Evolutionary conservation across 1,140 invertebrate species (phyloP).

Genomic region (Antheraea pernyi): DNA sequence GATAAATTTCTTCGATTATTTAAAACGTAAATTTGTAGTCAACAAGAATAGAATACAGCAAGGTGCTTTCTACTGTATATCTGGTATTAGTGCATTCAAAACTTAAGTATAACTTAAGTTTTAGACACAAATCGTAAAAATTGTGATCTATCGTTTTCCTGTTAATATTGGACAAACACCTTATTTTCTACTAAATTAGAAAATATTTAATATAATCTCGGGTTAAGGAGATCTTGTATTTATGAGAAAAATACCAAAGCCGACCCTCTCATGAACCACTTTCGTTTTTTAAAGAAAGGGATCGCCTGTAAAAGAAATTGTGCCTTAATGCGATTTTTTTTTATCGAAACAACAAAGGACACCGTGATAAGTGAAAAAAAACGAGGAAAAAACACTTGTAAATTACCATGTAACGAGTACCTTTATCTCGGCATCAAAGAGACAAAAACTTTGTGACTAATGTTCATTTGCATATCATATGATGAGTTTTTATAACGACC

Average conservation of each 20-base stretch:
- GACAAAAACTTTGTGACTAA: constrained; percentile 19
- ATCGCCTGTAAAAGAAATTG: neutral
- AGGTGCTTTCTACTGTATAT: too few species aligned
- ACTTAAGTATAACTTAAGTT: too few species aligned
- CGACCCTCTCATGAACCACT: neutral
- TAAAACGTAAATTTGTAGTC: neutral
- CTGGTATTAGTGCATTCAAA: too few species aligned
- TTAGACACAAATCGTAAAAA: too few species aligned
- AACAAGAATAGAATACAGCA: too few species aligned
- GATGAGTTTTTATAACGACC: constrained; percentile 9
- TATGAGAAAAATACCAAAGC: too few species aligned
- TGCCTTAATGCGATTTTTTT: neutral
- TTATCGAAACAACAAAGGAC: neutral
- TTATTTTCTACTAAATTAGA: too few species aligned
- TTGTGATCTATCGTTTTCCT: too few species aligned
- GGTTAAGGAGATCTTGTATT: too few species aligned
- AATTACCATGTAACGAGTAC: constrained; percentile 36
- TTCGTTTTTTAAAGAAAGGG: neutral
- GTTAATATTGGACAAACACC: too few species aligned
- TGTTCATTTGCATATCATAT: constrained; percentile 22
- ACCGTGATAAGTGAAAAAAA: neutral
- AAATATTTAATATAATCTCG: too few species aligned
- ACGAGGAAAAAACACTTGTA: constrained; percentile 12
- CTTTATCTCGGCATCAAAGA: constrained; percentile 40
- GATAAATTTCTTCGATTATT: constrained; percentile 7